phyloP scores from a whole-genome alignment of 2,797 vertebrate species.

The Enteromius paludinosus region DNA sequence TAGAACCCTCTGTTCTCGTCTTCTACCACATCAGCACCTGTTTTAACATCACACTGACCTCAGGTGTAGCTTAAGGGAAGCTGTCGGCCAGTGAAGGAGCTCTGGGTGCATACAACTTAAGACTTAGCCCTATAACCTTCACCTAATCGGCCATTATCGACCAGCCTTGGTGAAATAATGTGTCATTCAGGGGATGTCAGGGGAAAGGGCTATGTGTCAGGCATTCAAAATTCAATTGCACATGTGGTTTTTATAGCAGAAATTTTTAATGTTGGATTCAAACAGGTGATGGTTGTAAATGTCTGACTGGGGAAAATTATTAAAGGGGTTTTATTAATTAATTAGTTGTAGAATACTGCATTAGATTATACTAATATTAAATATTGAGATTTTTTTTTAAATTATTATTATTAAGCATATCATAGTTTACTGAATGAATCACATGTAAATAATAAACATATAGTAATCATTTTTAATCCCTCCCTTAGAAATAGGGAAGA shows the following conservation, averaged over 20 bases:
- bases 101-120: slow-evolving; percentile 5
- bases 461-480: too few species aligned
- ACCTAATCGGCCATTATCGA: slow-evolving; percentile 6
- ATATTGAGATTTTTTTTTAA: too few species aligned
- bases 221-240: slow-evolving; percentile 7
- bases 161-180: slow-evolving; percentile 5
- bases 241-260: background rate
- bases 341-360: background rate
- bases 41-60: slow-evolving; percentile 37
- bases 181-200: background rate
- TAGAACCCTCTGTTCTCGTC: slow-evolving; percentile 29
- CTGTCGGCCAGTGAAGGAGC: slow-evolving; percentile 25
- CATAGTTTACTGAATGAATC: too few species aligned
- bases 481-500: too few species aligned
- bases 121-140: slow-evolving; percentile 13
- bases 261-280: background rate
- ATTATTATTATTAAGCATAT: too few species aligned
- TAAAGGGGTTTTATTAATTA: background rate
- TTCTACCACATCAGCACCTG: slow-evolving; percentile 33
- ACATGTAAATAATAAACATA: too few species aligned
- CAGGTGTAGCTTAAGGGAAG: slow-evolving; percentile 51
- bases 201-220: background rate
- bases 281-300: background rate
- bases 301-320: background rate
- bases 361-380: background rate